Conservation (phyloP, 2,113 vertebrate species). For the Labeo rohita region DNA sequence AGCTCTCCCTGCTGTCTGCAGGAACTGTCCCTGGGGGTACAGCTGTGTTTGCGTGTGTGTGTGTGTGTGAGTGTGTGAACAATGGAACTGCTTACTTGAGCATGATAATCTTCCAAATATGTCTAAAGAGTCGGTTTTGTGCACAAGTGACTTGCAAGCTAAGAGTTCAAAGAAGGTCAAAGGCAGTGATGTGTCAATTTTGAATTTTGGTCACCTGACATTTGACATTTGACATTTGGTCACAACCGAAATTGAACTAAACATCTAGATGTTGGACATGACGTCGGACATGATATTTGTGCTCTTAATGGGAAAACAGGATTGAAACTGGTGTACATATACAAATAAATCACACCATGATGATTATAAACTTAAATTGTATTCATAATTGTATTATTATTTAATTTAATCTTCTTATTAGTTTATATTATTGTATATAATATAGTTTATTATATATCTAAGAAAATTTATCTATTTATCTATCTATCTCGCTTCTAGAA, state of each 20-base stretch:
- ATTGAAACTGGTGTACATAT: not conserved
- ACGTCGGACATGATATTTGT: not conserved
- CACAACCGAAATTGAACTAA: no score
- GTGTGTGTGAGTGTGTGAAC: not conserved
- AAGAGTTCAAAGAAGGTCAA: not conserved
- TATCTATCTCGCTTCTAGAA: no score
- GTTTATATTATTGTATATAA: no score
- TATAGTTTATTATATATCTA: no score
- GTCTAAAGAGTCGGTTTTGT: not conserved
- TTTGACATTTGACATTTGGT: no score
- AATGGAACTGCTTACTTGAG: conserved; percentile 23
- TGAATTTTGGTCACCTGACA: no score
- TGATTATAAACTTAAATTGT: no score
- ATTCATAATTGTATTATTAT: no score
- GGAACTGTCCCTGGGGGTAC: conserved; percentile 54
- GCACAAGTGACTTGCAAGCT: not conserved
- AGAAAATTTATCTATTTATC: no score
- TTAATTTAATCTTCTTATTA: no score
- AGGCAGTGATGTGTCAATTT: no score
- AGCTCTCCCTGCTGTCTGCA: conserved; percentile 56
- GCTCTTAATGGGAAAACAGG: not conserved
- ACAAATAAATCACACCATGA: not conserved
- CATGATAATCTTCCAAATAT: conserved; percentile 10
- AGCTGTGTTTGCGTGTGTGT: not conserved
- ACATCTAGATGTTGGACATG: no score